phyloP scores from a whole-genome alignment of 2,113 vertebrate genomes.

The Ammodytes marinus region DNA sequence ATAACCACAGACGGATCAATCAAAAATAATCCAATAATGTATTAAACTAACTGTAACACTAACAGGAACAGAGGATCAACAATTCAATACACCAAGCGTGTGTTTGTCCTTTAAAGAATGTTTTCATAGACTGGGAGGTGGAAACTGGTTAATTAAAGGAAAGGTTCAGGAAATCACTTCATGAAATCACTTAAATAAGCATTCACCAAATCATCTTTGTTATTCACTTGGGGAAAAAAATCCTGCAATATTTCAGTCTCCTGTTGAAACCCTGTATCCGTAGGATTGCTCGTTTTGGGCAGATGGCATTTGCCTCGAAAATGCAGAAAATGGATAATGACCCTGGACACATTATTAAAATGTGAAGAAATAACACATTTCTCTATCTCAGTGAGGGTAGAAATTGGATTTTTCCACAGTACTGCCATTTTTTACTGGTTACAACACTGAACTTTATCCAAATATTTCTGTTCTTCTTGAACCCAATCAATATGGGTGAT shows the following conservation, averaged over 20 bases:
- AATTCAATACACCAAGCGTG: not conserved
- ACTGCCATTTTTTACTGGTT: not conserved
- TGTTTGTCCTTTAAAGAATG: not conserved
- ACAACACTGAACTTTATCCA: not conserved
- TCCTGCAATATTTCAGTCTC: not conserved
- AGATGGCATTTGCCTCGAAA: slow-evolving; percentile 13
- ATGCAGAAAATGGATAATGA: slow-evolving; percentile 26
- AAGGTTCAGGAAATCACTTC: not conserved
- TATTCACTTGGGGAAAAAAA: not conserved
- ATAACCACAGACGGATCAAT: not conserved
- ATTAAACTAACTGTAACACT: not conserved
- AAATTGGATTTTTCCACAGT: not conserved
- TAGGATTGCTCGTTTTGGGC: not conserved
- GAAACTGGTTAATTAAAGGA: not conserved
- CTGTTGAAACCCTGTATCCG: not conserved
- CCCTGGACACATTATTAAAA: slow-evolving; percentile 29
- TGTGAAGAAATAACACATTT: slow-evolving; percentile 11
- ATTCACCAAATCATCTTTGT: slow-evolving; percentile 1
- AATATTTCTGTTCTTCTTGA: not conserved
- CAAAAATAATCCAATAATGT: not conserved
- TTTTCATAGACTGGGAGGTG: no score
- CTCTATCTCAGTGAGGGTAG: slow-evolving; percentile 21
- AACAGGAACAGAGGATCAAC: not conserved
- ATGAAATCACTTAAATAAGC: not conserved
- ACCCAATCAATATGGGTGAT: slow-evolving; percentile 8